Evolutionary conservation across 92 coral and sea anemone genomes (phyloP), one percentile per base, ranked within the genome.

Genomic region (Zoanthus gigantus): DNA sequence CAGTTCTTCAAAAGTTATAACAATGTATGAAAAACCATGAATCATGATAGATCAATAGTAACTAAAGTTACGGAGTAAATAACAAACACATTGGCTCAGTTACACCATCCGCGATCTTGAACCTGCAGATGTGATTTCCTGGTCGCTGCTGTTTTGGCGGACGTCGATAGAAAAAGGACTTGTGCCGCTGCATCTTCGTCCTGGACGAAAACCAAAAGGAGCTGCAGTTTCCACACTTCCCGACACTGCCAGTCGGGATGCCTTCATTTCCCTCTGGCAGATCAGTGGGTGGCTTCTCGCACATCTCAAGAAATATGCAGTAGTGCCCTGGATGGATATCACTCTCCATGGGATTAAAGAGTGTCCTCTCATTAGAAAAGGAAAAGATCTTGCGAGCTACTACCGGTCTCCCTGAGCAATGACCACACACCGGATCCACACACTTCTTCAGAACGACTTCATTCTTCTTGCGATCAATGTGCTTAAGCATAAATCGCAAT

Each of bases 361-460:
- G 42, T 34, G 42, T 34, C 42, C 42, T 34, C 42, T 34, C 42
- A 34, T 34, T 34, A 34, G 61, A 65, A 76, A 72, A 75, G 72
- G 77, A 45, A 60, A 85, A 75, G 54, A 74, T 44, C 89, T 76
- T 34, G 42, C 42, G 42, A 34, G 42, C 42, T 34, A 34, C 42
- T 34, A 34, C 42, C 42, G 42, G 42, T 85, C 90, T 16, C 79
- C 87, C 12, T 23, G 60, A 53, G 60, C 60, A 53, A 53, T 53
- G 15, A 53, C 11, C 50, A 28, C 90, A 90, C 32, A 71, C 63
- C 15, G 80, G 83, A 87, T 91, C 88, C 4, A 46, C 68, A 60
- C 93, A 91, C 76, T 91, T 91, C 81, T 50, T 72, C 67, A 91
- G 72, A 16, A 91, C 90, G 5, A 87, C 79, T 30, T 91, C 91